Conservation (phyloP, 2,113 vertebrate genomes). For the Pipa parva region DNA sequence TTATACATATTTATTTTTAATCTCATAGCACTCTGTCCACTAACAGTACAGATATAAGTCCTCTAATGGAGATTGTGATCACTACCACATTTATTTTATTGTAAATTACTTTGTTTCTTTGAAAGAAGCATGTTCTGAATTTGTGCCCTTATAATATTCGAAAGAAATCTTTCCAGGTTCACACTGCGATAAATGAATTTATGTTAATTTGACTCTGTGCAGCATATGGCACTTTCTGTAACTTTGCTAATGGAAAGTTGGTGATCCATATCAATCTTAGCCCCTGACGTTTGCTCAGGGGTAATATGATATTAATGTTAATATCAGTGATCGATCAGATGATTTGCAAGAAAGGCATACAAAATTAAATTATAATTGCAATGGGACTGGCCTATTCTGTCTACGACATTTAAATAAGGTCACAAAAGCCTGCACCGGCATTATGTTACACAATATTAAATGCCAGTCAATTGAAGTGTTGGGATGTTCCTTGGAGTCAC, state of each 20-base stretch:
- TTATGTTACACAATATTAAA: constrained; percentile 95
- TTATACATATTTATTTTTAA: neutral
- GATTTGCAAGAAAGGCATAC: constrained; percentile 94
- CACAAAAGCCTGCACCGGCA: constrained; percentile 83
- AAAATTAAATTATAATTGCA: constrained; percentile 94
- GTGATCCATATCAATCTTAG: constrained; percentile 87
- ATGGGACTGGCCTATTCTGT: constrained; percentile 65
- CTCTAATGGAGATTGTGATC: too few species aligned
- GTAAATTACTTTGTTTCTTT: too few species aligned
- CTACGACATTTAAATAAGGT: constrained; percentile 95
- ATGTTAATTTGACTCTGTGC: constrained; percentile 69
- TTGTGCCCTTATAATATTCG: too few species aligned
- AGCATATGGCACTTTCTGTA: constrained; percentile 64
- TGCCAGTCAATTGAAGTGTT: constrained; percentile 92
- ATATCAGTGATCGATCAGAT: constrained; percentile 89
- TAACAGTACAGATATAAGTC: too few species aligned
- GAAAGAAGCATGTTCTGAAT: too few species aligned
- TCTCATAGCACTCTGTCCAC: too few species aligned
- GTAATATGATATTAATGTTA: constrained; percentile 82
- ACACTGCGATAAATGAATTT: constrained; percentile 74
- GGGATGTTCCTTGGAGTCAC: constrained; percentile 74
- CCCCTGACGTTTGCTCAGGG: constrained; percentile 82
- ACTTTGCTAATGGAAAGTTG: constrained; percentile 92
- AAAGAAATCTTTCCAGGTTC: constrained; percentile 52
- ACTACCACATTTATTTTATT: too few species aligned